Conservation (phyloP, 2,113 vertebrate species). For the Halichoeres trimaculatus region DNA sequence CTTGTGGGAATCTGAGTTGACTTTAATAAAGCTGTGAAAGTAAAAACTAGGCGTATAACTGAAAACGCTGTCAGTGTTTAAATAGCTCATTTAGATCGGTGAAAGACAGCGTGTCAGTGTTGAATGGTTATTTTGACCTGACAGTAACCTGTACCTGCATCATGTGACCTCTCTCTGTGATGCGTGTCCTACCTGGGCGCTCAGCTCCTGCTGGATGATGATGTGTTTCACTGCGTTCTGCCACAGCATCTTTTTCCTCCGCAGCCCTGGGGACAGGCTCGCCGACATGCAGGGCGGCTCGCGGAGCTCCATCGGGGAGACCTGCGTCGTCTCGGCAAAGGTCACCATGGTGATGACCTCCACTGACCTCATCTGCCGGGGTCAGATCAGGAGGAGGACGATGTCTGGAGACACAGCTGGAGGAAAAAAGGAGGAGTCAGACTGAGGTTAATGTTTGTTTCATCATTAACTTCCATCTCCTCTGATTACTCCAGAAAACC, state of each 20-base stretch:
- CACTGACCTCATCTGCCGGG: constrained; percentile 36
- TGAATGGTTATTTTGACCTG: too few relatives aligned
- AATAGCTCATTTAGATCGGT: too few relatives aligned
- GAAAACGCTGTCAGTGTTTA: too few relatives aligned
- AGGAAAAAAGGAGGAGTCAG: neutral
- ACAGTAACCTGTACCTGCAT: too few relatives aligned
- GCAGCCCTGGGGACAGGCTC: constrained; percentile 71
- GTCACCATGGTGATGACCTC: constrained; percentile 73
- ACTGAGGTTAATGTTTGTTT: too few relatives aligned
- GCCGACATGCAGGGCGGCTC: constrained; percentile 51
- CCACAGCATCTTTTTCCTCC: constrained; percentile 81
- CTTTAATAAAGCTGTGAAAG: too few relatives aligned
- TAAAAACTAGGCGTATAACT: too few relatives aligned
- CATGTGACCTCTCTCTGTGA: too few relatives aligned
- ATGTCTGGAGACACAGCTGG: constrained; percentile 14
- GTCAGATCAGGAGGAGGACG: constrained; percentile 45
- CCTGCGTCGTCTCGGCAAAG: constrained; percentile 62
- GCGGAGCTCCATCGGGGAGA: constrained; percentile 55
- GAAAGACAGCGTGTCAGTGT: too few relatives aligned
- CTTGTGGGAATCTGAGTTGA: too few relatives aligned
- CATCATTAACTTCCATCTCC: too few relatives aligned
- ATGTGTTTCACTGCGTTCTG: constrained; percentile 83
- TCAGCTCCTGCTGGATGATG: constrained; percentile 76
- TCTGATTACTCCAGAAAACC: too few relatives aligned
- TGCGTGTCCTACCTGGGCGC: constrained; percentile 60